These are phyloP conservation scores for Orussus abietinus DNA, from an alignment of 1,140 invertebrate species.

Conservation along the genomic window DNA sequence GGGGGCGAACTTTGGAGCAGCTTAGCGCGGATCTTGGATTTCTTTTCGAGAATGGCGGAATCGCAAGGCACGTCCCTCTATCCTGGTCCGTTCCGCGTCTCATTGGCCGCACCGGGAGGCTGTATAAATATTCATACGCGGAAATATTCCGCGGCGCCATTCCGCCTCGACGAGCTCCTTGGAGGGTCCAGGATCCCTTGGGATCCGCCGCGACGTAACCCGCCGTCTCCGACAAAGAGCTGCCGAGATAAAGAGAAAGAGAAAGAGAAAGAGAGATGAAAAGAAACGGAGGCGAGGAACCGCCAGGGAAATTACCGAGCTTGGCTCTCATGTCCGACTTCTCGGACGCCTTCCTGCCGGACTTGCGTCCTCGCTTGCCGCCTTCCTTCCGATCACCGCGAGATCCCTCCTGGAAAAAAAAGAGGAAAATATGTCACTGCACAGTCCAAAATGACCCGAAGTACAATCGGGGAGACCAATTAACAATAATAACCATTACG, in stretches of 20 bases:
- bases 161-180: too few species aligned
- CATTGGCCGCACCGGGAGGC: constrained; percentile 15
- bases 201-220: background rate
- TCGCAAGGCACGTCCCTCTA: constrained; percentile 22
- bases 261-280: constrained; percentile 3
- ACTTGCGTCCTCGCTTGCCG: constrained; percentile 82
- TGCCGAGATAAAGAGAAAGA: background rate
- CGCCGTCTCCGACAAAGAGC: background rate
- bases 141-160: constrained; percentile 28
- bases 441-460: too few species aligned
- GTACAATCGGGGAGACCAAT: too few species aligned
- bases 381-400: constrained; percentile 67
- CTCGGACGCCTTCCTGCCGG: constrained; percentile 79
- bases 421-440: constrained; percentile 8
- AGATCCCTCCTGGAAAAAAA: constrained; percentile 54
- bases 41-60: constrained; percentile 24
- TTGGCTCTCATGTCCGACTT: constrained; percentile 94
- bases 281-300: background rate
- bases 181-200: constrained; percentile 1
- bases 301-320: constrained; percentile 64
- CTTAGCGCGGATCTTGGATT: too few species aligned
- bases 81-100: constrained; percentile 1
- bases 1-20: too few species aligned
- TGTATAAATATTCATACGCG: constrained; percentile 42
- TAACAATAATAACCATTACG: too few species aligned